Evolutionary conservation across 2,113 vertebrate genomes (phyloP), one percentile per base, ranked within the genome.

Genomic region (Circaetus cinerascens): DNA sequence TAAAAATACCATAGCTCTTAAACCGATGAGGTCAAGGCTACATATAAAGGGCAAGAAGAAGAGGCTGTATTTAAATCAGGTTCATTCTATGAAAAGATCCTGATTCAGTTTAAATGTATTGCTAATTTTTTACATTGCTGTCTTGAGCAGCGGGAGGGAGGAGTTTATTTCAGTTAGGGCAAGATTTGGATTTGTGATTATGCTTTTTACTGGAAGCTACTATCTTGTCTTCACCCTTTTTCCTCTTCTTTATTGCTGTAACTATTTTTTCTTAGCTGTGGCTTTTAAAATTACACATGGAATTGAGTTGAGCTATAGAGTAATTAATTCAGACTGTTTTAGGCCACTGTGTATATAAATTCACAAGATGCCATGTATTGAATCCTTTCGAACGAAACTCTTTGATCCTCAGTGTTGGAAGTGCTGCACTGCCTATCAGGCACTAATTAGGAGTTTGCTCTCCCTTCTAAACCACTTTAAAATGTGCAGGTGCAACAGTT

Each of bases 311-410:
- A 75, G 32, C 72, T 89, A 5, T 7, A 30, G 27, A 74, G 41
- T 93, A 85, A 96, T 81, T 89, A 92, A 89, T 89, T 91, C 80
- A 87, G 91, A 66, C 73, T 75, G n/a, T 4, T 95, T 56, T 36
- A 80, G 60, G 43, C 13, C 26, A 56, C 67, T n/a, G 9, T 71
- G 57, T 64, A 2, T 73, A 57, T 36, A 60, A 83, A 80, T 84
- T 92, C 59, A 86, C 51, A 80, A 36, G 72, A 43, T 51, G 18
- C 25, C 25, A 23, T 1, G 2, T 68, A 68, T 14, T 40, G 25
- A 93, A 81, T 84, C 64, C 60, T 82, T 95, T 91, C 75, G 84
- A 23, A 93, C 10, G 3, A 19, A 68, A 56, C 13, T 43, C 91
- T 83, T 91, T 96, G 80, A 94, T 95, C 56, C 34, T 81, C 2